phyloP scores from a whole-genome alignment of 2,888 invertebrate genomes.

The Eulithis testata region DNA sequence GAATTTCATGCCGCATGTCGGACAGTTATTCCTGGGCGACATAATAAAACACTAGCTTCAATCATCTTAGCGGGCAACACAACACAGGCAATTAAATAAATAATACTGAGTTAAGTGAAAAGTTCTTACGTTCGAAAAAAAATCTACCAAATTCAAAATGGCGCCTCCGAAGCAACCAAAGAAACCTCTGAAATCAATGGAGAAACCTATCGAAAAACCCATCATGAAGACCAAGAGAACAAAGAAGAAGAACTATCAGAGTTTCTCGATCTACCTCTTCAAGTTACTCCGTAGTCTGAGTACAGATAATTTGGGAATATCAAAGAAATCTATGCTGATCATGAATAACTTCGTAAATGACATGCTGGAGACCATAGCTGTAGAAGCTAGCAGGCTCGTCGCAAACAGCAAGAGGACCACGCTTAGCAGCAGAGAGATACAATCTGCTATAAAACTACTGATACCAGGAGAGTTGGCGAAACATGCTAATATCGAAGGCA shows the following conservation, averaged over 20 bases:
- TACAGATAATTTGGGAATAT: conserved; percentile 87
- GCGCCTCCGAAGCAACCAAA: conserved; percentile 64
- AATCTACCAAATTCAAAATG: conserved; percentile 53
- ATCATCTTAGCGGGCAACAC: too few species aligned
- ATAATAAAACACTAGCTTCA: too few species aligned
- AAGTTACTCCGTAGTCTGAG: conserved; percentile 85
- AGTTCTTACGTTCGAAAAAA: not conserved
- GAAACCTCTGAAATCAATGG: conserved; percentile 61
- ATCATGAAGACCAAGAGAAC: conserved; percentile 74
- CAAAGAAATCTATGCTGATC: conserved; percentile 88
- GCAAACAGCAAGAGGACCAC: conserved; percentile 87
- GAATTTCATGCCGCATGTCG: too few species aligned
- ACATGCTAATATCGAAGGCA: conserved; percentile 88
- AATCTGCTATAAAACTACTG: conserved; percentile 87
- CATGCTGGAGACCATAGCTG: conserved; percentile 88
- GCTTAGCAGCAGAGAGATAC: conserved; percentile 88
- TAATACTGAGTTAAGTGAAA: not conserved
- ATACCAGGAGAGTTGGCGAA: conserved; percentile 90
- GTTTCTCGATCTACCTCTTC: conserved; percentile 86
- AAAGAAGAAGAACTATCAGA: conserved; percentile 79
- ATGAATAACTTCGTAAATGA: conserved; percentile 92
- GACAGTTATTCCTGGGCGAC: too few species aligned
- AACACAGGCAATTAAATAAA: too few species aligned
- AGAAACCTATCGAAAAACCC: conserved; percentile 68
- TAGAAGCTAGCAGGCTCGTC: conserved; percentile 86